Evolutionary conservation across 2,113 vertebrate species (phyloP).

Genomic region (Gallinago jamesoni): DNA sequence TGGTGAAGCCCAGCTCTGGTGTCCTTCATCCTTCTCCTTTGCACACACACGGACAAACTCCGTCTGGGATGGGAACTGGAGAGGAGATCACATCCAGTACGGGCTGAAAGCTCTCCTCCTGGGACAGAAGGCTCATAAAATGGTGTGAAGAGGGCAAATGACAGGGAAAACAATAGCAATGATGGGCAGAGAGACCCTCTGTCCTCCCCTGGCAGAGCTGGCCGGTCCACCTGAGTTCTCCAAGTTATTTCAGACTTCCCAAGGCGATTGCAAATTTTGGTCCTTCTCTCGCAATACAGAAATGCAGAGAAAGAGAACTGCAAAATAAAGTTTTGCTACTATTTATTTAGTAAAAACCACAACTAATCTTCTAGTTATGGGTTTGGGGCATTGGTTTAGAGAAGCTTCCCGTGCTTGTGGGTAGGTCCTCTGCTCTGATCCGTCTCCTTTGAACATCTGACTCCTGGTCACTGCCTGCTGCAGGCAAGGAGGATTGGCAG

Average conservation of each 20-base stretch:
- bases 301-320: neutral
- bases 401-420: neutral
- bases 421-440: neutral
- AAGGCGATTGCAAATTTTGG: neutral
- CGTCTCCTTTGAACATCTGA: fast-evolving
- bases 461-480: neutral
- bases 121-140: neutral
- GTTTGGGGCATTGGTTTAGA: neutral
- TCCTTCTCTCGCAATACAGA: neutral
- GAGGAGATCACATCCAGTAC: neutral
- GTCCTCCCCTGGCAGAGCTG: neutral
- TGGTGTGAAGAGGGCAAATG: neutral
- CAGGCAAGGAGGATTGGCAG: neutral
- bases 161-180: neutral
- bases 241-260: neutral
- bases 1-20: neutral
- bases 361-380: neutral
- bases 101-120: neutral
- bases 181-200: neutral
- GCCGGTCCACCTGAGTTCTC: neutral
- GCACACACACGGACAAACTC: fast-evolving
- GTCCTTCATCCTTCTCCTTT: neutral
- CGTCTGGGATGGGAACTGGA: fast-evolving
- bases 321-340: neutral
- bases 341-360: neutral